Percentiles rank a stretch among this genome's conserved stretches.
phyloP scores from a whole-genome alignment of 2,888 invertebrate species.

The Autographa pulchrina region DNA sequence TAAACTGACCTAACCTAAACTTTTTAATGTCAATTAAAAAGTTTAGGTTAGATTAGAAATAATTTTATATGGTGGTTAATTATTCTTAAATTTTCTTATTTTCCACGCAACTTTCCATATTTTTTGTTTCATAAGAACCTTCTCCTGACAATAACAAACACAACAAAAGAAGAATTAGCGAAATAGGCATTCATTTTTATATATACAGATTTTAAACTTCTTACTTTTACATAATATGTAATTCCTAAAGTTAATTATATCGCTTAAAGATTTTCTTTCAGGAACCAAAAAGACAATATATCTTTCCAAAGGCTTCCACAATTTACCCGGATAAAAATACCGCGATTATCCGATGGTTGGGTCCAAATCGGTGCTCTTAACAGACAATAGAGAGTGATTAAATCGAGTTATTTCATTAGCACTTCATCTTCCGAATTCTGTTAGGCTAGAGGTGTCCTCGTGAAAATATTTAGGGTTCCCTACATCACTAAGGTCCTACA shows the following conservation, averaged over 20 bases:
- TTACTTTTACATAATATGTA: too few relatives aligned
- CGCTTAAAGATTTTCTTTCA: background rate
- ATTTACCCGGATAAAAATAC: conserved; percentile 8
- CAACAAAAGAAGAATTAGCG: too few relatives aligned
- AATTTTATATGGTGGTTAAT: too few relatives aligned
- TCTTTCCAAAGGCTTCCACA: conserved; percentile 6
- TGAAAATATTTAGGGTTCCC: conserved; percentile 59
- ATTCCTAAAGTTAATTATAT: background rate
- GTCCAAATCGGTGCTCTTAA: conserved; percentile 38
- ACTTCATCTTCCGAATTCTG: conserved; percentile 70
- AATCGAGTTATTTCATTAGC: conserved; percentile 78
- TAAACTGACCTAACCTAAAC: too few relatives aligned
- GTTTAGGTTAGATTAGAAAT: too few relatives aligned
- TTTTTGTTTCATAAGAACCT: too few relatives aligned
- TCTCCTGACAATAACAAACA: too few relatives aligned
- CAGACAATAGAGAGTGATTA: conserved; percentile 71
- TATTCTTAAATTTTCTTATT: too few relatives aligned
- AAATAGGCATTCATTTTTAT: too few relatives aligned
- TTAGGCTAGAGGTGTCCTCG: conserved; percentile 50
- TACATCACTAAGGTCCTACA: conserved; percentile 5
- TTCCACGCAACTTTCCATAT: too few relatives aligned
- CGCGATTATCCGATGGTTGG: conserved; percentile 40
- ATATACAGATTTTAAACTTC: too few relatives aligned
- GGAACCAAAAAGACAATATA: background rate
- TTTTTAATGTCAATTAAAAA: too few relatives aligned